Percentiles rank a stretch among this genome's conserved stretches.
These are phyloP conservation scores for Cariama cristata DNA, from an alignment of 2,113 vertebrate species.

Conservation along the genomic window DNA sequence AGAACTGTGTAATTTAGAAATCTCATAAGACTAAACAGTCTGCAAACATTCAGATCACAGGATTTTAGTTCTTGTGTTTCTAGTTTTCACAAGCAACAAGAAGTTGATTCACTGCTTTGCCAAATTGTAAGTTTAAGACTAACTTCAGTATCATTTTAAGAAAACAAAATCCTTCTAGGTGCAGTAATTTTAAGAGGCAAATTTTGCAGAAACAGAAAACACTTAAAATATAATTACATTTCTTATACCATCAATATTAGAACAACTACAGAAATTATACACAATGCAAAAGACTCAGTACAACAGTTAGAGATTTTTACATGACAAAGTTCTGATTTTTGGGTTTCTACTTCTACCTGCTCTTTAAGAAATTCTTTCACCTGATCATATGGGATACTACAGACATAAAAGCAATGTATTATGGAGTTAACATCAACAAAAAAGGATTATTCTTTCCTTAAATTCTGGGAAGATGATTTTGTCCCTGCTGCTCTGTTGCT, in stretches of 20 bases:
- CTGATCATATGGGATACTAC: background rate
- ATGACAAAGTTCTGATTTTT: background rate
- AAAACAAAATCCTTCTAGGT: background rate
- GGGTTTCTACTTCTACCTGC: background rate
- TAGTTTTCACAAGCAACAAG: background rate
- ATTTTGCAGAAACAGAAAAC: background rate
- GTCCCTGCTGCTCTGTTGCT: background rate
- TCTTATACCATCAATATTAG: background rate
- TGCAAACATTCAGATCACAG: background rate
- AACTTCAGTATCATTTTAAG: background rate
- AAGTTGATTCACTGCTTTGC: background rate
- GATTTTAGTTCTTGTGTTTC: background rate
- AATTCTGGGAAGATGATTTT: background rate
- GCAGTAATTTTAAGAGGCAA: background rate
- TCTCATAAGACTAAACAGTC: background rate
- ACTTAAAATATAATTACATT: background rate
- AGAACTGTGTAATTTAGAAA: background rate
- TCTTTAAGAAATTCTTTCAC: background rate
- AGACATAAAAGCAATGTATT: background rate
- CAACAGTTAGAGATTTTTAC: background rate
- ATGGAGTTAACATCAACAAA: background rate
- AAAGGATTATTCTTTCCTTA: background rate
- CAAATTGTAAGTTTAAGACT: background rate
- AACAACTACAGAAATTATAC: background rate
- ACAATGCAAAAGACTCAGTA: background rate